Conservation (phyloP, 2,888 invertebrate genomes). For the Philhelius pedissequus region DNA sequence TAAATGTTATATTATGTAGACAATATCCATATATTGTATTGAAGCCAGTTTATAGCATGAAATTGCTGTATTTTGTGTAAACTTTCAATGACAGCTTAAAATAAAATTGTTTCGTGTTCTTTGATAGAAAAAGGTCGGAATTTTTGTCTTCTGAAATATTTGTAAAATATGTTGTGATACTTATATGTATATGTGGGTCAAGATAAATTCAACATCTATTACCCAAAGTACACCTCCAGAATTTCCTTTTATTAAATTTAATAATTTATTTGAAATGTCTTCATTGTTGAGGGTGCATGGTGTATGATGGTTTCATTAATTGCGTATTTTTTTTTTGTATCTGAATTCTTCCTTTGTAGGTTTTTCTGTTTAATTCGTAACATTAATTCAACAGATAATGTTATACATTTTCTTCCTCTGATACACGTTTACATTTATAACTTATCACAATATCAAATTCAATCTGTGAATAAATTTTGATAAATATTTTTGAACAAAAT, state of each 20-base stretch:
- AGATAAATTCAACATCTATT: background rate
- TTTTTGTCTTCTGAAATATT: conserved; percentile 4
- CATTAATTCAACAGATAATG: no score
- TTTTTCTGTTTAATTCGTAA: no score
- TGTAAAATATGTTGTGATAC: no score
- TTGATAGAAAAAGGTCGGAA: conserved; percentile 3
- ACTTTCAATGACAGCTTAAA: conserved; percentile 5
- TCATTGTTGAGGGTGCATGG: background rate
- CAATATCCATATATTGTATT: no score
- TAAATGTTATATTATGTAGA: no score
- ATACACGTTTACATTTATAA: no score
- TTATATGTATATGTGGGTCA: background rate
- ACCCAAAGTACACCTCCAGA: background rate
- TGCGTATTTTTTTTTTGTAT: background rate
- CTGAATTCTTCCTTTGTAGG: no score
- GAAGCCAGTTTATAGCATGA: no score
- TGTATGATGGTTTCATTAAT: background rate
- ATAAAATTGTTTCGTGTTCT: background rate
- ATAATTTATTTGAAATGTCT: background rate
- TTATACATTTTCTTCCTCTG: no score
- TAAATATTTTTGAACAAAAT: no score
- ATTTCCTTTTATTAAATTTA: background rate
- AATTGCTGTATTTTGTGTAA: conserved; percentile 15
- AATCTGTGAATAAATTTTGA: no score
- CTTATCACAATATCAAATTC: no score